Percentiles rank a stretch among this genome's conserved stretches.
Evolutionary conservation across 2,797 vertebrate genomes (phyloP).

Genomic region (Mus minutoides): DNA sequence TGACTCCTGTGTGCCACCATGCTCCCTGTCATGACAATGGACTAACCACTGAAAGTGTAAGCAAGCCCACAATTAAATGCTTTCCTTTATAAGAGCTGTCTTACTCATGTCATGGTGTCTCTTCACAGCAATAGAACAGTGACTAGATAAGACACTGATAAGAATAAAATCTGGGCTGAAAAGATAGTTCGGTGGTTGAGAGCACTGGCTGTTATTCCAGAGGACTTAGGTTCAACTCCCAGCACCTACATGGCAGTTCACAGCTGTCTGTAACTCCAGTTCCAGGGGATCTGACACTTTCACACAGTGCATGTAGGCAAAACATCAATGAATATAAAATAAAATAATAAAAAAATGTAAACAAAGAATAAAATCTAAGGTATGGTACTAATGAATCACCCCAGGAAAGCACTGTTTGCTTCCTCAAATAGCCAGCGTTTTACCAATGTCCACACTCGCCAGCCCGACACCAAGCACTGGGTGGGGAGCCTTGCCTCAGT

Average conservation of each 20-base stretch:
- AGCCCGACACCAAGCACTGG: fast-evolving
- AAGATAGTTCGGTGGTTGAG: not conserved
- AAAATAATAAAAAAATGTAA: not conserved
- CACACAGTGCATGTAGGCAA: not conserved
- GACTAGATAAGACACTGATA: not conserved
- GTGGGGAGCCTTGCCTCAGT: fast-evolving
- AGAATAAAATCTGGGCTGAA: not conserved
- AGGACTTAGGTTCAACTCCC: not conserved
- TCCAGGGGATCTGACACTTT: not conserved
- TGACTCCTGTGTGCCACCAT: not conserved
- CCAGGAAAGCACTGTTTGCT: not conserved
- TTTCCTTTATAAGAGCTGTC: not conserved
- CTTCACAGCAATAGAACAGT: not conserved
- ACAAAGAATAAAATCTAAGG: not conserved
- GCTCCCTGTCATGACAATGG: not conserved
- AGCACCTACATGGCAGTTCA: not conserved
- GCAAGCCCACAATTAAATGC: not conserved
- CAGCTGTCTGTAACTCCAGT: not conserved
- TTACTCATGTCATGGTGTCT: not conserved
- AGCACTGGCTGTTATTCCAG: not conserved
- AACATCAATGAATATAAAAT: not conserved
- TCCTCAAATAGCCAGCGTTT: not conserved
- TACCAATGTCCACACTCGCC: not conserved
- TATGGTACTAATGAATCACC: not conserved
- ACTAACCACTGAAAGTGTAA: not conserved